These are phyloP conservation scores for Acrossocheilus fasciatus DNA, from an alignment of 2,797 vertebrate species.

Conservation along the genomic window DNA sequence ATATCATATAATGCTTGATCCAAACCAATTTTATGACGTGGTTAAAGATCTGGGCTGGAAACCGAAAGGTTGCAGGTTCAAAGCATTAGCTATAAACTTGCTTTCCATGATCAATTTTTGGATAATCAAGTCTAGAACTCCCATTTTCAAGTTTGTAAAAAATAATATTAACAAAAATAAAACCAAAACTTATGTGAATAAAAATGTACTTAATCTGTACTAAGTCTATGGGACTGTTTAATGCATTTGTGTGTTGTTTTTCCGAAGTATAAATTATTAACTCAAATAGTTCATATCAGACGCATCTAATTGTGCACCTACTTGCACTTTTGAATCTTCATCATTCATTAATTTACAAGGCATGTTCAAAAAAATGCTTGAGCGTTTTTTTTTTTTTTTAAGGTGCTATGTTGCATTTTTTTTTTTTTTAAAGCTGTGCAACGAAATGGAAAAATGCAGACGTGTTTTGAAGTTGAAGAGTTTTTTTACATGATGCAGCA, in stretches of 20 bases:
- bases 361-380: neutral
- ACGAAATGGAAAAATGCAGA: neutral
- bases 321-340: neutral
- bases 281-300: neutral
- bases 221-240: neutral
- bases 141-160: neutral
- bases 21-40: no score
- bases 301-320: neutral
- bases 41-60: neutral
- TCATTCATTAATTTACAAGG: neutral
- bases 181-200: neutral
- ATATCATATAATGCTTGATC: neutral
- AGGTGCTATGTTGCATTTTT: neutral
- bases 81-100: neutral
- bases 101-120: neutral
- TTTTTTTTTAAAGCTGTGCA: neutral
- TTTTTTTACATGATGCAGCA: neutral
- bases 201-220: neutral
- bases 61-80: neutral
- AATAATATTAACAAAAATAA: neutral
- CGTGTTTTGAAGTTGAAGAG: neutral
- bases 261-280: conserved; percentile 16
- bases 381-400: neutral
- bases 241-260: neutral
- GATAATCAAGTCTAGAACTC: neutral